Conservation (phyloP, 2,113 vertebrate genomes). For the Pipra filicauda region DNA sequence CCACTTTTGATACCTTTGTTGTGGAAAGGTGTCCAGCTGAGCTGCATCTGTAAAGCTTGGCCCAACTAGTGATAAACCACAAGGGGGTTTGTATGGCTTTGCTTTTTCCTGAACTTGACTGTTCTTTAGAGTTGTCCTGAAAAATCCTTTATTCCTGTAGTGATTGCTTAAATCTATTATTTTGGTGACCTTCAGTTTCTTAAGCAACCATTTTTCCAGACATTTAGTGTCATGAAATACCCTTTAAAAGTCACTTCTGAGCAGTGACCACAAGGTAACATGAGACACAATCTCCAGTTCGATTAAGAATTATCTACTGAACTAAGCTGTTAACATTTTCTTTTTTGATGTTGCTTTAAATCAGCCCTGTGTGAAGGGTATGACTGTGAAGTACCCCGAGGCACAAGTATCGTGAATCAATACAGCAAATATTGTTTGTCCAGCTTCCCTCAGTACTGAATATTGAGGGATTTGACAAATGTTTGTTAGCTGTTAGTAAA, state of each 20-base stretch:
- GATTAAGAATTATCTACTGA: neutral
- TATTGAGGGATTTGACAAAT: neutral
- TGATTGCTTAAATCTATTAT: neutral
- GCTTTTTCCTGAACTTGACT: neutral
- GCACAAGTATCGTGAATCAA: neutral
- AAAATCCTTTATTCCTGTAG: neutral
- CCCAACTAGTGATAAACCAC: neutral
- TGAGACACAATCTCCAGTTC: neutral
- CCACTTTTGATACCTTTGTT: rapidly evolving
- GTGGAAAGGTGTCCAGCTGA: neutral
- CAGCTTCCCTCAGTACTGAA: neutral
- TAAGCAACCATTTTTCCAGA: neutral
- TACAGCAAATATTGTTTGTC: neutral
- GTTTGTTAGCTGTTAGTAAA: neutral
- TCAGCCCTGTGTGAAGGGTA: neutral
- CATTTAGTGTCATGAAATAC: neutral
- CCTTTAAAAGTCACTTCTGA: neutral
- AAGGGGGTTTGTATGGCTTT: neutral
- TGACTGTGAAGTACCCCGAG: neutral
- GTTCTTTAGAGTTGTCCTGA: neutral
- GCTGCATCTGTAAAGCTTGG: neutral
- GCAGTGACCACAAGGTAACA: neutral
- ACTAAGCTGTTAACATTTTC: neutral
- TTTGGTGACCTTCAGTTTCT: neutral
- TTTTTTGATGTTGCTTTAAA: neutral